Evolutionary conservation across 2,888 invertebrate genomes (phyloP).

Genomic region (Megastigmus dorsalis): DNA sequence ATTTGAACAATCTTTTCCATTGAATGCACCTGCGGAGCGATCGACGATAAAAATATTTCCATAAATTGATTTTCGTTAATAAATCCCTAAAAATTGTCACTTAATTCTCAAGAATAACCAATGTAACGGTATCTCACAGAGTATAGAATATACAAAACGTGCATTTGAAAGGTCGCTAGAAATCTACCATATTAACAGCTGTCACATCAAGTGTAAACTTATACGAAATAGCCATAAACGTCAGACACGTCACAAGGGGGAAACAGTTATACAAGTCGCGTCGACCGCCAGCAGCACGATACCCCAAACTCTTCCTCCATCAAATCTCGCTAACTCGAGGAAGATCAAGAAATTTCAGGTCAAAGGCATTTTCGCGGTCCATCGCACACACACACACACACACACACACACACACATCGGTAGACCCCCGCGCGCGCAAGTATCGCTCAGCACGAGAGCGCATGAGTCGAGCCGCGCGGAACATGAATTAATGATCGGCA

Average conservation of each 20-base stretch:
- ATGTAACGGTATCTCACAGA: too few species aligned
- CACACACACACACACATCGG: background rate
- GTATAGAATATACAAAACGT: too few species aligned
- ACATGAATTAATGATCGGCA: slow-evolving; percentile 42
- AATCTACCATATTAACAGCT: slow-evolving; percentile 22
- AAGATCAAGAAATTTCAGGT: slow-evolving; percentile 6
- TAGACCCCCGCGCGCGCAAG: background rate
- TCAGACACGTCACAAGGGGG: background rate
- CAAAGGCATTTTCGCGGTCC: background rate
- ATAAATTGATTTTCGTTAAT: too few species aligned
- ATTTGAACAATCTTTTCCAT: too few species aligned
- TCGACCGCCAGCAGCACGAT: background rate
- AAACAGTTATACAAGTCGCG: too few species aligned
- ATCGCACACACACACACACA: background rate
- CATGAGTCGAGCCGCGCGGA: too few species aligned
- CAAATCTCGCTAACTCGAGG: background rate
- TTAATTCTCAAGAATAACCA: too few species aligned
- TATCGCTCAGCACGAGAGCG: too few species aligned
- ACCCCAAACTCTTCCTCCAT: slow-evolving; percentile 4
- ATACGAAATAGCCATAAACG: slow-evolving; percentile 30
- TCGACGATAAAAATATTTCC: too few species aligned
- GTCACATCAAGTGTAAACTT: slow-evolving; percentile 16
- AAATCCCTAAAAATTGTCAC: too few species aligned
- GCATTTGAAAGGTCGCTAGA: too few species aligned
- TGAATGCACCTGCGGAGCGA: too few species aligned